Evolutionary conservation across 2,113 vertebrate genomes (phyloP).

Genomic region (Podarcis raffonei): DNA sequence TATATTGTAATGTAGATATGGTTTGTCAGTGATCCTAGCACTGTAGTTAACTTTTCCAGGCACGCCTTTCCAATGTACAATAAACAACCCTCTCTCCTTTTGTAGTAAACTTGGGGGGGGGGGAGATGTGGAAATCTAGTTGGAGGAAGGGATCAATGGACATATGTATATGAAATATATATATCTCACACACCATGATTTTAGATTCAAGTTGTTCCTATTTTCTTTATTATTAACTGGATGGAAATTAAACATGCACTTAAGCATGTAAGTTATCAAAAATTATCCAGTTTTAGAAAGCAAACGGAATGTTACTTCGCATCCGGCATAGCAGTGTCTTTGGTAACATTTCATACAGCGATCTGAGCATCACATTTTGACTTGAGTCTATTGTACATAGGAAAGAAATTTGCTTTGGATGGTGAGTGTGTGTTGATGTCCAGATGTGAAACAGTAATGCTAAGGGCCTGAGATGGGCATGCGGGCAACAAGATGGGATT

Average conservation of each 20-base stretch:
- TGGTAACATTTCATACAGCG: constrained; percentile 17
- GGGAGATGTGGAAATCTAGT: constrained; percentile 34
- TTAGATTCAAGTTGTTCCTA: constrained; percentile 61
- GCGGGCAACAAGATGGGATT: neutral
- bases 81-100: constrained; percentile 53
- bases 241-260: constrained; percentile 47
- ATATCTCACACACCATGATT: constrained; percentile 59
- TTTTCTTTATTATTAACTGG: constrained; percentile 63
- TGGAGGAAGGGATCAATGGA: constrained; percentile 53
- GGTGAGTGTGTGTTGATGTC: constrained; percentile 37
- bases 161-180: constrained; percentile 68
- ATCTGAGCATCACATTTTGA: neutral
- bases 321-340: constrained; percentile 38
- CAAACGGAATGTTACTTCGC: constrained; percentile 42
- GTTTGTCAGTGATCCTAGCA: constrained; percentile 43
- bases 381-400: constrained; percentile 27
- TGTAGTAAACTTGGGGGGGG: constrained; percentile 13
- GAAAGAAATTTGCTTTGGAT: constrained; percentile 14
- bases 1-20: constrained; percentile 31
- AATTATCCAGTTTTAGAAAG: constrained; percentile 53
- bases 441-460: constrained; percentile 27
- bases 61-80: constrained; percentile 60
- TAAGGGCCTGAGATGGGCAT: constrained; percentile 7
- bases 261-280: constrained; percentile 8
- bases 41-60: constrained; percentile 55